Evolutionary conservation across 2,888 invertebrate genomes (phyloP).

Genomic region (Dromius quadrimaculatus): DNA sequence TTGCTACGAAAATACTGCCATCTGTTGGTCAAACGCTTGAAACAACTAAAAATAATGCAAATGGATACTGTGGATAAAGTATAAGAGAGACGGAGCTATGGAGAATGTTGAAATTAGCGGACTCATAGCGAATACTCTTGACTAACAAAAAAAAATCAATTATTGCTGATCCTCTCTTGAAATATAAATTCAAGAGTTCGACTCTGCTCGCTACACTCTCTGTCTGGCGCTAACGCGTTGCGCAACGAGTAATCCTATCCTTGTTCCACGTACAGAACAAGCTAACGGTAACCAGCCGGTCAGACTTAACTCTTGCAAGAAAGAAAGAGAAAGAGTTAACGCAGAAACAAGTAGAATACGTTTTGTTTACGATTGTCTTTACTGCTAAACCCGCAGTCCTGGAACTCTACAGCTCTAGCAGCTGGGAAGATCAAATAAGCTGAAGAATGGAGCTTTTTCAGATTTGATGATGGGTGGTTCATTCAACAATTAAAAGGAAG

Average conservation of each 20-base stretch:
- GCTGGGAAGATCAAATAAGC: too few relatives aligned
- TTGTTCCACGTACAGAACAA: conserved; percentile 36
- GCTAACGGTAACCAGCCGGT: conserved; percentile 44
- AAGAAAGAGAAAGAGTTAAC: conserved; percentile 17
- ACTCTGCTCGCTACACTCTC: conserved; percentile 3
- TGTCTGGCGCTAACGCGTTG: conserved; percentile 35
- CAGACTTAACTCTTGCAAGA: conserved; percentile 34
- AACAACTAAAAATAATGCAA: too few relatives aligned
- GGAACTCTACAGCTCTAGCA: not conserved
- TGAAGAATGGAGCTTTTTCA: not conserved
- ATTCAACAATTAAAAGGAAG: not conserved
- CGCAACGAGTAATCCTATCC: conserved; percentile 32
- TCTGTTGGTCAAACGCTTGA: too few relatives aligned
- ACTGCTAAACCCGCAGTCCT: not conserved
- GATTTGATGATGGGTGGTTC: not conserved
- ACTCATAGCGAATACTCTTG: too few relatives aligned
- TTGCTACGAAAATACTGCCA: too few relatives aligned
- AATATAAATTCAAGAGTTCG: too few relatives aligned
- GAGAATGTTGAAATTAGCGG: too few relatives aligned
- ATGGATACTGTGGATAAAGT: too few relatives aligned
- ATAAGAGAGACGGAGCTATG: too few relatives aligned
- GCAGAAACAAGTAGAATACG: conserved; percentile 29
- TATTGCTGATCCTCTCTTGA: too few relatives aligned
- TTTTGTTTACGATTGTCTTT: conserved; percentile 36
- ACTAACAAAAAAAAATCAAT: too few relatives aligned